Percentiles rank a stretch among this genome's conserved stretches.
Evolutionary conservation across 1,140 invertebrate species (phyloP).

Genomic region (Tenebrio molitor): DNA sequence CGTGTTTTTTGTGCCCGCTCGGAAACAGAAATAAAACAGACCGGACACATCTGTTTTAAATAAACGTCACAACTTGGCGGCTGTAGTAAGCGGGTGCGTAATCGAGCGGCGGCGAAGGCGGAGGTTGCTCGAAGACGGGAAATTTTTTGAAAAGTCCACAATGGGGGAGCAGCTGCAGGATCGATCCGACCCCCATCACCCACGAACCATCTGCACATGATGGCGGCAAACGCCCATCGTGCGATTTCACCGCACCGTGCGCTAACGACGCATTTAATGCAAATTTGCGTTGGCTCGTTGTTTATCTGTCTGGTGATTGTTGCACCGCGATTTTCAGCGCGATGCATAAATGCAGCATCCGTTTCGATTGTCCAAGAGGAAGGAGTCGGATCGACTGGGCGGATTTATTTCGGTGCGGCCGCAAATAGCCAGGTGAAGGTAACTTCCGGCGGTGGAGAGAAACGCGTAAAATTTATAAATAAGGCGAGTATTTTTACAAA

Average conservation of each 20-base stretch:
- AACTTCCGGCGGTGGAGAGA: constrained; percentile 17
- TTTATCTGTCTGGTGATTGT: constrained; percentile 2
- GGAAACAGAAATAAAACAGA: constrained; percentile 45
- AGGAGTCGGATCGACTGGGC: no score
- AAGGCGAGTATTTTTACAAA: not conserved
- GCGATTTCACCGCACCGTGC: not conserved
- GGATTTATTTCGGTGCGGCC: no score
- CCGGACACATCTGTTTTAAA: constrained; percentile 41
- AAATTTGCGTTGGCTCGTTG: not conserved
- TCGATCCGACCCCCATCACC: not conserved
- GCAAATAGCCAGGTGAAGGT: constrained; percentile 32
- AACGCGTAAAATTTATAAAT: constrained; percentile 26
- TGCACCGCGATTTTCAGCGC: not conserved
- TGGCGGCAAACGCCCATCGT: not conserved
- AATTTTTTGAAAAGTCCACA: no score
- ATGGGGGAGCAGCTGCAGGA: constrained; percentile 9
- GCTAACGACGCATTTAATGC: constrained; percentile 16
- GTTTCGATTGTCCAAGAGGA: no score
- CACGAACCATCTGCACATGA: constrained; percentile 15
- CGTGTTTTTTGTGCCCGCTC: constrained; percentile 12
- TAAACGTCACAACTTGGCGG: constrained; percentile 19
- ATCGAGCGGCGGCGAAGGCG: constrained; percentile 27
- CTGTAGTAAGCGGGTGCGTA: not conserved
- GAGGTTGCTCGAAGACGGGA: no score
- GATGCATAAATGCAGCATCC: not conserved